Conservation (phyloP, 2,888 invertebrate species). For the Cerastis leucographa region DNA sequence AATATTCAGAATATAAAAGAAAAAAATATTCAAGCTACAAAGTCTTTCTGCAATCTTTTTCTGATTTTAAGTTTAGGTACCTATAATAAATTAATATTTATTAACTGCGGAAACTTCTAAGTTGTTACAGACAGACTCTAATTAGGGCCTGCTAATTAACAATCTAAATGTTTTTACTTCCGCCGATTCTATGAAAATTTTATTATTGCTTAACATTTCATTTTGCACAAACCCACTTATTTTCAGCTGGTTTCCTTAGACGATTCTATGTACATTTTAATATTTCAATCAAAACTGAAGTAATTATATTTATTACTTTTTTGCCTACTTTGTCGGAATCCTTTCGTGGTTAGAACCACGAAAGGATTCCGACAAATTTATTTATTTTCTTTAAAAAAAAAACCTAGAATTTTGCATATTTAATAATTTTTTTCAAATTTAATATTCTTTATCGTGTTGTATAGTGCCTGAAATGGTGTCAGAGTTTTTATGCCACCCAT, state of each 20-base stretch:
- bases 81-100: slow-evolving; percentile 27
- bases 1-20: not conserved
- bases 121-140: slow-evolving; percentile 60
- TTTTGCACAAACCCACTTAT: slow-evolving; percentile 58
- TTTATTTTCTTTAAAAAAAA: slow-evolving; percentile 3
- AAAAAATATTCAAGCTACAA: not conserved
- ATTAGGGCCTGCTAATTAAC: slow-evolving; percentile 69
- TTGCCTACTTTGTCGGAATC: slow-evolving; percentile 24
- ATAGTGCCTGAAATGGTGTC: too few relatives aligned
- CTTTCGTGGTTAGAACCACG: slow-evolving; percentile 9
- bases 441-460: too few relatives aligned
- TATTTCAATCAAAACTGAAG: slow-evolving; percentile 48
- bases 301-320: slow-evolving; percentile 50
- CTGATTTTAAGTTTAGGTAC: slow-evolving; percentile 21
- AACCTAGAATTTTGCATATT: too few relatives aligned
- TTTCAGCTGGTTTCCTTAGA: slow-evolving; percentile 48
- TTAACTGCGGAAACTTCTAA: slow-evolving; percentile 35
- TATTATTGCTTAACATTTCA: slow-evolving; percentile 65
- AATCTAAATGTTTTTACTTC: slow-evolving; percentile 70
- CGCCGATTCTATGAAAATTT: slow-evolving; percentile 62
- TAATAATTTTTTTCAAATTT: too few relatives aligned
- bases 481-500: too few relatives aligned
- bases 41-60: not conserved
- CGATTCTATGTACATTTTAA: slow-evolving; percentile 60
- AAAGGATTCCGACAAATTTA: too few relatives aligned